Conservation (phyloP, 2,113 vertebrate genomes). For the Polyodon spathula region DNA sequence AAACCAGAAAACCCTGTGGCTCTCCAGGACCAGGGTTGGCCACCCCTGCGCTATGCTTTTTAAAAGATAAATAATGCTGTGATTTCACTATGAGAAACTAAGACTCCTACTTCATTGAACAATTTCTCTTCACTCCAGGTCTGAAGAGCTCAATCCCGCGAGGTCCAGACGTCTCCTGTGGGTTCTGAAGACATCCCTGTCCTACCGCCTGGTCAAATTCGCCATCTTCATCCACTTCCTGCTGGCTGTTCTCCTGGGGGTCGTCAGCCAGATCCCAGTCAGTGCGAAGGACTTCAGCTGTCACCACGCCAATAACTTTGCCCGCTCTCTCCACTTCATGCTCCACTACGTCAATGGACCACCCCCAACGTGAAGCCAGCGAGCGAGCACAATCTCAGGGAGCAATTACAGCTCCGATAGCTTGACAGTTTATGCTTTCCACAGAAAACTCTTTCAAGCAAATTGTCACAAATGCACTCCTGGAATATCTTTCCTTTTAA, state of each 20-base stretch:
- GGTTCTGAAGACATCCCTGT: background rate
- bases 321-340: constrained; percentile 45
- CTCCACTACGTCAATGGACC: constrained; percentile 68
- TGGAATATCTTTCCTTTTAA: no score
- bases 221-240: constrained; percentile 33
- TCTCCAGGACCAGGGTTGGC: no score
- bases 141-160: background rate
- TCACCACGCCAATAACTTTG: constrained; percentile 31
- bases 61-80: no score
- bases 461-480: no score
- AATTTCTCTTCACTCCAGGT: background rate
- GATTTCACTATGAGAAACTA: no score
- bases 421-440: no score
- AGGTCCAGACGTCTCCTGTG: background rate
- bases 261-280: constrained; percentile 27
- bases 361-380: constrained; percentile 54
- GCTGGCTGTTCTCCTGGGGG: constrained; percentile 41
- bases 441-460: no score
- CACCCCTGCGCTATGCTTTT: no score
- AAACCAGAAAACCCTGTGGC: no score
- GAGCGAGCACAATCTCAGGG: no score
- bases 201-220: constrained; percentile 5
- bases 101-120: no score
- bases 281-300: constrained; percentile 22
- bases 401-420: no score